Base-by-base conservation (phyloP, 2,888 invertebrate species). In the Odiellus spinosus region DNA sequence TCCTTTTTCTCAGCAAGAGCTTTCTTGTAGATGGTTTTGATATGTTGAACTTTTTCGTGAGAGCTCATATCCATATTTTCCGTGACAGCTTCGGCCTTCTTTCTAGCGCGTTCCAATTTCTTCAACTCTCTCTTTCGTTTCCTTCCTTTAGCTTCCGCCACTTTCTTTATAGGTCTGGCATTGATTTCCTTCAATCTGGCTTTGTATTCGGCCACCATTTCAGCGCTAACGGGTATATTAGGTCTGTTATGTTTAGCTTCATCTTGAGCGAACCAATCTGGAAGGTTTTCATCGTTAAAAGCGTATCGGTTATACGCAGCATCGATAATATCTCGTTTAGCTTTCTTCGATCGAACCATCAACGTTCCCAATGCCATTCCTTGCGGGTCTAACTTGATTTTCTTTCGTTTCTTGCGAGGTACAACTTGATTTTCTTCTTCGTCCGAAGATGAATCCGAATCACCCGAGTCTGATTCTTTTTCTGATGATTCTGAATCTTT, bases 101-200 rank as follows among this genome's bases (percentile, higher is more conserved):
- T 96, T 70, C 90, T 85, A 0, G 91, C 93, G 60, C 82, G 86
- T 55, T 90, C 87, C 68, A 96, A 68, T 63, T 82, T 82, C 61
- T 77, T 81, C 49, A 84, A 42, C 42, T 61, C 57, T 55, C 88
- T 81, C 67, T 79, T 81, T 79, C 93, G 91, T 75, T 96, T 98
- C 47, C 98, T 78, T 0, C 91, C 90, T 69, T 91, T 96, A 0
- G 98, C 98, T 70, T 99, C 93, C 56, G 91, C 77, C 0, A 98
- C 85, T 69, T 98, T 98, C 71, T 96, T 98, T 52, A 96, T 91
- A 12, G 98, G 91, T 51, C 91, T 74, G 0, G 82, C 83, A 67
- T 98, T 88, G 35, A 98, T 77, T 56, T 90, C 93, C 57, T 67
- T 68, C 58, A 67, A 60, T 52, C 81, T 81, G 45, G 70, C 63